phyloP scores from a whole-genome alignment of 1,140 invertebrate species.

The Tetraneura akinire region DNA sequence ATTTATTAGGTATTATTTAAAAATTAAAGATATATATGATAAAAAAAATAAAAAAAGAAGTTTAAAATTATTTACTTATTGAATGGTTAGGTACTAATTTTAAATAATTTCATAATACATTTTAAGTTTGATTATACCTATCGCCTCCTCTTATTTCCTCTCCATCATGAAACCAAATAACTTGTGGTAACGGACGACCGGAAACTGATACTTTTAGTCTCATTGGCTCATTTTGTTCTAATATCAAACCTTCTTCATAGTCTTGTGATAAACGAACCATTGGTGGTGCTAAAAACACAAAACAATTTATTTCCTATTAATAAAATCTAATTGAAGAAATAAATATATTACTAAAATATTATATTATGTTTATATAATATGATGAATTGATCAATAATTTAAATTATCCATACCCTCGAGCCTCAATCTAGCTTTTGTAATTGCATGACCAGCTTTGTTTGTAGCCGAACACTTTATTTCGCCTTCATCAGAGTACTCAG shows the following conservation, averaged over 20 bases:
- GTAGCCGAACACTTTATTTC: slow-evolving; percentile 87
- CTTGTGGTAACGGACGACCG: slow-evolving; percentile 78
- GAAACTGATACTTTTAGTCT: slow-evolving; percentile 86
- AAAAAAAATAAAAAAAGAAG: too few species aligned
- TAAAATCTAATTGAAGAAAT: background rate
- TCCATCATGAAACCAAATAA: slow-evolving; percentile 86
- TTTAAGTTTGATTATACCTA: slow-evolving; percentile 16
- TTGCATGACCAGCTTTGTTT: slow-evolving; percentile 77
- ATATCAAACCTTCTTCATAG: slow-evolving; percentile 84
- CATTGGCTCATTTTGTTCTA: slow-evolving; percentile 84
- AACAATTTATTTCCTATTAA: background rate
- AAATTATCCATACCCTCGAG: slow-evolving; percentile 66
- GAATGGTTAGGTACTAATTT: too few species aligned
- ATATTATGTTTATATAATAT: background rate
- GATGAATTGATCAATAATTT: background rate
- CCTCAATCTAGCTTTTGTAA: slow-evolving; percentile 70
- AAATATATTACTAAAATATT: background rate
- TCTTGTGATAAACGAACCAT: slow-evolving; percentile 75
- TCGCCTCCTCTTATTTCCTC: slow-evolving; percentile 63
- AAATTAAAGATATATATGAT: too few species aligned
- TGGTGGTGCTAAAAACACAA: slow-evolving; percentile 67
- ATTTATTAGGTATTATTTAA: too few species aligned
- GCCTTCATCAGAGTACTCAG: slow-evolving; percentile 76
- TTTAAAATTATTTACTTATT: background rate
- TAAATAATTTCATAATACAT: background rate